Evolutionary conservation across 92 coral and sea anemone genomes (phyloP), one percentile per base, ranked within the genome.

Genomic region (Umimayanthus kanabou): DNA sequence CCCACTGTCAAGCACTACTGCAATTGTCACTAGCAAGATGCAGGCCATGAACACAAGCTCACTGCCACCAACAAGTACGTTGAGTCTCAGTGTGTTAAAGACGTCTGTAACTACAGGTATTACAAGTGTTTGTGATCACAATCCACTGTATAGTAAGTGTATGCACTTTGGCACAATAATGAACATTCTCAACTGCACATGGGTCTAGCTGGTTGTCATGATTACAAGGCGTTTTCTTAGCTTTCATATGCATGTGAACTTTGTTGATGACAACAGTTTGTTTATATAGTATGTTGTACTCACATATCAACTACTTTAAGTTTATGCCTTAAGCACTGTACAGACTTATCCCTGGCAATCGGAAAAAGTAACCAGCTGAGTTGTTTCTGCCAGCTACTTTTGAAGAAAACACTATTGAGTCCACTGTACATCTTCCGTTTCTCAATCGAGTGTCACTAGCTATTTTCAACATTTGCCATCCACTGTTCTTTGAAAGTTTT

Each of bases 21-120:
- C 76, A 82, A 64, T 53, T 15, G n/a, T 82, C 77, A 82, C 76
- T 40, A 82, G 76, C 86, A 66, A 25, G 39, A n/a, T 4, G 10
- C 61, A 39, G 5, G 39, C 50, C 29, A 22, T 82, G 6, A 40
- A 14, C 39, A 42, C 86, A 42, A 82, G 86, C 76, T n/a, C n/a
- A 30, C 18, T 30, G 2, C 65, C 23, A 40, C 39, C 43, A n/a
- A 25, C 61, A 66, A 80, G 30, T 80, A 40, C 53, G 2, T 22
- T 9, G 55, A 50, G 49, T 61, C 40, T 80, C 33, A 80, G 55
- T 61, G 73, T 80, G 49, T 58, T 64, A n/a, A 66, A 58, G 49
- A 80, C 29, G 28, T 10, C 86, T 40, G 13, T 16, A 26, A 42
- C 57, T 67, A 66, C 86, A 82, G 86, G 86, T 82, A 82, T 66